Evolutionary conservation across 2,888 invertebrate genomes (phyloP).

Genomic region (Gandaritis pyraliata): DNA sequence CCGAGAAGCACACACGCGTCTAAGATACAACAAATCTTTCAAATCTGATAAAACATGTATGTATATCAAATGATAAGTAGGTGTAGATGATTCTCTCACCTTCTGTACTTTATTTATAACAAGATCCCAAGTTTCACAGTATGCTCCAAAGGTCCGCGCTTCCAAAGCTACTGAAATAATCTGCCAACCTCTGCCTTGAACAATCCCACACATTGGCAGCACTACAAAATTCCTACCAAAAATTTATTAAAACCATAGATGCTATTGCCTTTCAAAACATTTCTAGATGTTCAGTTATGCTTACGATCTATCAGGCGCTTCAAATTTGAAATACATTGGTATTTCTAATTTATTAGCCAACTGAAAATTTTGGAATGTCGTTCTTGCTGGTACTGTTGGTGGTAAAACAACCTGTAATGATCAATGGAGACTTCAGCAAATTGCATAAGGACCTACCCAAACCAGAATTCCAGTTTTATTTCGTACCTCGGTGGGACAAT

Average conservation of each 20-base stretch:
- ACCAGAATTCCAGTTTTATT: neutral
- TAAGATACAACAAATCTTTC: constrained; percentile 38
- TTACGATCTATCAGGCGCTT: constrained; percentile 69
- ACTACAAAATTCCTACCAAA: constrained; percentile 60
- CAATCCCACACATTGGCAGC: constrained; percentile 76
- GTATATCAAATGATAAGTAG: no score
- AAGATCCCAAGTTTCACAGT: constrained; percentile 75
- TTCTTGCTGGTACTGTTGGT: constrained; percentile 75
- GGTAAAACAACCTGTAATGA: constrained; percentile 64
- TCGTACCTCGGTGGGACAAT: constrained; percentile 70
- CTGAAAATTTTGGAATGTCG: constrained; percentile 73
- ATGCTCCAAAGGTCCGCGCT: constrained; percentile 68
- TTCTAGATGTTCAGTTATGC: constrained; percentile 31
- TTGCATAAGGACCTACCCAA: neutral
- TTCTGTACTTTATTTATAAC: constrained; percentile 69
- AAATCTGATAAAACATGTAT: neutral
- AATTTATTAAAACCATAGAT: neutral
- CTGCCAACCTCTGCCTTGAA: constrained; percentile 74
- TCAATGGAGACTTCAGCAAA: neutral
- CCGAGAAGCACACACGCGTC: constrained; percentile 65
- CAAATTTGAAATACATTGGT: constrained; percentile 74
- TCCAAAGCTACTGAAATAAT: constrained; percentile 77
- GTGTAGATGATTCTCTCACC: constrained; percentile 51
- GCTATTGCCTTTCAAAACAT: neutral
- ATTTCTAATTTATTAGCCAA: constrained; percentile 71